Evolutionary conservation across 2,113 vertebrate genomes (phyloP), one percentile per base, ranked within the genome.

Genomic region (Dipodomys merriami): DNA sequence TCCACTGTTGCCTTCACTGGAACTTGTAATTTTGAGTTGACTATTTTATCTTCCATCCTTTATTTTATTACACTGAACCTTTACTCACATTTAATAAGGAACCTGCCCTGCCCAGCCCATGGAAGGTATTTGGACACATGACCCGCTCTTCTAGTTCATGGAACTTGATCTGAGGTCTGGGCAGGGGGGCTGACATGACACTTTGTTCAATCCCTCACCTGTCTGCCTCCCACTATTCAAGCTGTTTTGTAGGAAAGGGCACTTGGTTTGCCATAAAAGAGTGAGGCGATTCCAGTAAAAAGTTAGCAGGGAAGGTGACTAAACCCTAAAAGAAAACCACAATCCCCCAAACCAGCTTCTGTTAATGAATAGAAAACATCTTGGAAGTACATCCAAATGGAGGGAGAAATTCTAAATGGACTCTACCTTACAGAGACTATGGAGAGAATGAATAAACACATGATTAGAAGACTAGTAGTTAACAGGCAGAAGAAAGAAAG

Each of bases 61-160:
- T 68, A 8, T 85, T 91, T 49, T 69, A 60, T 92, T 53, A 92
- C 33, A 2, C 13, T 23, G 84, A 90, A 81, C 13, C 1, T 93
- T 91, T 30, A 67, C 39, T 39, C 60, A 22, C 27, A 23, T 44
- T 87, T 77, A 60, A 91, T 89, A 90, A 60, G 81, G 86, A 46
- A 35, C 79, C 71, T 79, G 62, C 62, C 62, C 49, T 29, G 74
- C 87, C 73, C 20, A 82, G 67, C 74, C 85, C 16, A 0, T 1
- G 92, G n/a, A 44, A 84, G 49, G 69, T 25, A 90, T 94, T 65
- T 81, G 82, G 53, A 2, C 62, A 7, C 25, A 25, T 78, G 73
- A 85, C 46, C 27, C 33, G 27, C 57, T 82, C 20, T 91, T 22
- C 12, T 23, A 3, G 60, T 84, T 90, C 76, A 33, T 30, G n/a